A percentile compares a stretch with the other conserved stretches of the same genome.
phyloP scores from a whole-genome alignment of 1,140 invertebrate species.

The Pomphorhynchus laevis region DNA sequence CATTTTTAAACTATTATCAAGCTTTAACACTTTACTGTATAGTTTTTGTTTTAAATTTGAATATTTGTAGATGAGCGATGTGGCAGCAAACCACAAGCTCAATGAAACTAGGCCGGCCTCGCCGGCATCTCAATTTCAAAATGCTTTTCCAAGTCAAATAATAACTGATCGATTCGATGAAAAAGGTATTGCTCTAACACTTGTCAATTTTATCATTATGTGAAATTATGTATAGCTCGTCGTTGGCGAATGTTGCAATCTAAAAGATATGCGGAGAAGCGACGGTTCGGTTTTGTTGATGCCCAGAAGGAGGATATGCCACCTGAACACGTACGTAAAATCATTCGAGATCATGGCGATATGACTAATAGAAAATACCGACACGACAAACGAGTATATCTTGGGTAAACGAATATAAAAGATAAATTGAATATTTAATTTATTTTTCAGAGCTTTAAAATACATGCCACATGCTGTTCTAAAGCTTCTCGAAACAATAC shows the following conservation, averaged over 20 bases:
- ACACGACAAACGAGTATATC: conserved; percentile 88
- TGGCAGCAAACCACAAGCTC: no score
- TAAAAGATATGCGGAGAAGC: conserved; percentile 77
- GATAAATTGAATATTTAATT: conserved; percentile 10
- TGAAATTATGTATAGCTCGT: no score
- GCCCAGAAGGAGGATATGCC: conserved; percentile 98
- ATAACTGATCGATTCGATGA: no score
- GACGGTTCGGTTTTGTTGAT: conserved; percentile 92
- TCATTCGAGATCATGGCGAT: conserved; percentile 91
- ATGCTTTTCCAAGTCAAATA: no score
- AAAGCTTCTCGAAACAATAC: conserved; percentile 95
- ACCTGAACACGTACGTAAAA: conserved; percentile 85
- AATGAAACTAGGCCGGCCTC: no score
- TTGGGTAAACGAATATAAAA: conserved; percentile 41
- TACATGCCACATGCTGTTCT: conserved; percentile 99
- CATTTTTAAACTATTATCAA: no score
- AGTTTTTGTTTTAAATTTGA: no score
- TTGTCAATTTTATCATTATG: no score
- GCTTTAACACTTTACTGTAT: no score
- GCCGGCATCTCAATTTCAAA: no score
- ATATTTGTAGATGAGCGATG: no score
- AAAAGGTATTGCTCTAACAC: no score
- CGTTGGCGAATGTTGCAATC: conserved; percentile 96
- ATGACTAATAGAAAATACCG: conserved; percentile 94
- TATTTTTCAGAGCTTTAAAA: conserved; percentile 40